Evolutionary conservation across 2,113 vertebrate genomes (phyloP).

Genomic region (Gobio gobio): DNA sequence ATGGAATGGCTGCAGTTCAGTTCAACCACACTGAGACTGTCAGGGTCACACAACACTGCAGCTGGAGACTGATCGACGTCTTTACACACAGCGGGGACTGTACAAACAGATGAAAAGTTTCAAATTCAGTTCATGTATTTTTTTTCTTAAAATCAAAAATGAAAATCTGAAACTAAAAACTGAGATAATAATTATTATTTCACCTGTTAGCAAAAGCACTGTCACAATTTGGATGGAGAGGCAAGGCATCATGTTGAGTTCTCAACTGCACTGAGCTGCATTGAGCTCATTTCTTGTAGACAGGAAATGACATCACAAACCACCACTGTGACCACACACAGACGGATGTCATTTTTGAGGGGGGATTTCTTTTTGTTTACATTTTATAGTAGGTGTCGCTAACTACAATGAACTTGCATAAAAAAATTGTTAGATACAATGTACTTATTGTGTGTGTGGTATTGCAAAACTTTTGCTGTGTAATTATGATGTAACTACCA

Average conservation of each 20-base stretch:
- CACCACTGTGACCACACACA: neutral
- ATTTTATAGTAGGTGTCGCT: neutral
- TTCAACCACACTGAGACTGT: too few relatives aligned
- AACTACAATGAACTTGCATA: neutral
- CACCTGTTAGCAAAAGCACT: conserved; percentile 8
- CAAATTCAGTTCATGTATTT: too few relatives aligned
- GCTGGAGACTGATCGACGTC: conserved; percentile 42
- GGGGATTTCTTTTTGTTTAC: neutral
- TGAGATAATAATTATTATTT: neutral
- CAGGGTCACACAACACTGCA: neutral
- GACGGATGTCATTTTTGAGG: neutral
- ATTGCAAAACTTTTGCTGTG: neutral
- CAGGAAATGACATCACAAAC: conserved; percentile 18
- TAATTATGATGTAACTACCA: neutral
- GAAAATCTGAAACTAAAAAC: neutral
- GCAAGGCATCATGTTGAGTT: neutral
- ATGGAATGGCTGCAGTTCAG: conserved; percentile 55
- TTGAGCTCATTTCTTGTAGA: neutral
- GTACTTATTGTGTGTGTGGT: neutral
- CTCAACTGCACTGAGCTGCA: neutral
- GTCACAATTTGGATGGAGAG: neutral
- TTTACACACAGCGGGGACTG: conserved; percentile 3
- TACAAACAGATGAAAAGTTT: neutral
- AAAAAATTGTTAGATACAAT: neutral
- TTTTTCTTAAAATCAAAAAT: neutral